Percentiles rank a stretch among this genome's conserved stretches.
phyloP scores from a whole-genome alignment of 2,888 invertebrate species.

The Tachina grossa region DNA sequence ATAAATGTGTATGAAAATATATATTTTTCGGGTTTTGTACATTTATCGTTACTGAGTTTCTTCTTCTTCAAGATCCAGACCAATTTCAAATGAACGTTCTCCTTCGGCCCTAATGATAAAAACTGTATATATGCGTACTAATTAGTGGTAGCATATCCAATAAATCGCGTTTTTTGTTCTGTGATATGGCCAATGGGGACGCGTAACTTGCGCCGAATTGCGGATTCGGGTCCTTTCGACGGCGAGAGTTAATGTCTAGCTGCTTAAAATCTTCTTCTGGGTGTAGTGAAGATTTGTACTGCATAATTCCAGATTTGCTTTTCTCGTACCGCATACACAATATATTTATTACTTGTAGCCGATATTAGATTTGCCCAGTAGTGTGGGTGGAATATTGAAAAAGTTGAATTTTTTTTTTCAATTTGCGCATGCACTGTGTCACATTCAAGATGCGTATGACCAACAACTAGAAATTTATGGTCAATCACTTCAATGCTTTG shows the following conservation, averaged over 20 bases:
- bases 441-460: no score
- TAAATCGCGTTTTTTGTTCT: conserved; percentile 28
- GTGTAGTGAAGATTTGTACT: conserved; percentile 13
- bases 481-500: no score
- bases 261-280: conserved; percentile 2
- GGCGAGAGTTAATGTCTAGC: conserved; percentile 25
- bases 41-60: no score
- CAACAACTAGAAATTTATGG: no score
- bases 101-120: conserved; percentile 26
- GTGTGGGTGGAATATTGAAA: conserved; percentile 60
- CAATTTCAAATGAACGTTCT: conserved; percentile 31
- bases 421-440: no score
- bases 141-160: conserved; percentile 37
- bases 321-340: conserved; percentile 15
- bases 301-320: conserved; percentile 2
- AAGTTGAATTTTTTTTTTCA: conserved; percentile 24
- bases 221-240: neutral
- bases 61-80: conserved; percentile 38
- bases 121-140: conserved; percentile 12
- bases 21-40: no score
- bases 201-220: conserved; percentile 18
- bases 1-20: no score
- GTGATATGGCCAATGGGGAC: conserved; percentile 35
- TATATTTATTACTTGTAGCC: conserved; percentile 61
- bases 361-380: conserved; percentile 66